Percentiles rank a stretch among this genome's conserved stretches.
These are phyloP conservation scores for Phycodurus eques DNA, from an alignment of 2,113 vertebrate species.

Conservation along the genomic window DNA sequence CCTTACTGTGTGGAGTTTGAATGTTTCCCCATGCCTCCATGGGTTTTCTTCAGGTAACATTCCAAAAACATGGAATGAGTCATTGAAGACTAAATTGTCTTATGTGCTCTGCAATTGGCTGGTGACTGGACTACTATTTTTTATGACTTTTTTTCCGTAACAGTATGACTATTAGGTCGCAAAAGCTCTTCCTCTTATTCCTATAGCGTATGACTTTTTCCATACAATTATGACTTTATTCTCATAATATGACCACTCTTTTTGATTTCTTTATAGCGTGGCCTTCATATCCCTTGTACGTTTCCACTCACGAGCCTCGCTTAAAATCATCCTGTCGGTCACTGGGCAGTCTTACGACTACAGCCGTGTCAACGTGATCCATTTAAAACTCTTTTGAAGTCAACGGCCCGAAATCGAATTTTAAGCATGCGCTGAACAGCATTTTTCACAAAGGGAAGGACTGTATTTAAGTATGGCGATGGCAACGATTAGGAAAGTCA, in stretches of 20 bases:
- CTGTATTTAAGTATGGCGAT: slow-evolving; percentile 8
- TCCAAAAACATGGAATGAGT: too few species aligned
- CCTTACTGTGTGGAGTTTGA: too few species aligned
- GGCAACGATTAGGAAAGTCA: slow-evolving; percentile 3
- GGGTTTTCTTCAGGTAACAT: too few species aligned
- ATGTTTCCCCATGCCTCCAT: too few species aligned
- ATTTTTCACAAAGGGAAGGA: neutral
- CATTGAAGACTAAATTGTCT: too few species aligned
- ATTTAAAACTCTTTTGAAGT: neutral
- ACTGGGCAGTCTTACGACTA: neutral
- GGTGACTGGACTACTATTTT: too few species aligned
- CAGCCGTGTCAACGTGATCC: neutral
- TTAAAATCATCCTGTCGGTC: neutral
- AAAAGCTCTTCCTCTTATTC: too few species aligned
- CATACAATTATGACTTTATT: neutral
- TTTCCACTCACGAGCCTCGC: neutral
- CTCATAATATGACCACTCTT: neutral
- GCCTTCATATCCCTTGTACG: neutral
- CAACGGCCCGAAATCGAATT: neutral
- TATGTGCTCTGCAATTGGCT: too few species aligned
- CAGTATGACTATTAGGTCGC: too few species aligned
- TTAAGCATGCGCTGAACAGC: slow-evolving; percentile 17
- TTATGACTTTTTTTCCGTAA: too few species aligned
- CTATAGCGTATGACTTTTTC: neutral
- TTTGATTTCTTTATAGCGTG: neutral